These are phyloP conservation scores for Eulemur mongoz DNA, from an alignment of 2,797 vertebrate genomes.

Conservation along the genomic window DNA sequence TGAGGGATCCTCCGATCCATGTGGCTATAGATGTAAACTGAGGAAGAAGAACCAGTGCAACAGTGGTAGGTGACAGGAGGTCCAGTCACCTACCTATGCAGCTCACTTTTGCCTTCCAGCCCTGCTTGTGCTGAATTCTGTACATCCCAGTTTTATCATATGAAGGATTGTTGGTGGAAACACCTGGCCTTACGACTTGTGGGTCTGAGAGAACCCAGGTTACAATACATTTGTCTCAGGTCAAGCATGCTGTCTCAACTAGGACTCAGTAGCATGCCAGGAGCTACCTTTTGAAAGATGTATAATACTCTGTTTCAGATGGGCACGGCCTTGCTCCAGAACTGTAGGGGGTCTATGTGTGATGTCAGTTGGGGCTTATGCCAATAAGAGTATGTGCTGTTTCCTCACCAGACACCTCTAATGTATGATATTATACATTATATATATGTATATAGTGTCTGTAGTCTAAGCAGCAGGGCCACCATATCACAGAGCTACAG, in stretches of 20 bases:
- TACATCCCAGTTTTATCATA: not conserved
- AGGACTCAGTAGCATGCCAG: not conserved
- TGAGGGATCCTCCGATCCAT: not conserved
- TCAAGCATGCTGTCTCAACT: not conserved
- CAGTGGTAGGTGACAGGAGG: not conserved
- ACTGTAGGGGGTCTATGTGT: not conserved
- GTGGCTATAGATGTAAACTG: not conserved
- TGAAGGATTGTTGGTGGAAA: not conserved
- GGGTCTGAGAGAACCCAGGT: not conserved
- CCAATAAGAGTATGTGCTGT: not conserved
- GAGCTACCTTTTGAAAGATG: not conserved
- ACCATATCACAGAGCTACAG: not conserved
- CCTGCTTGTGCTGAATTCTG: not conserved
- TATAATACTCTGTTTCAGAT: not conserved
- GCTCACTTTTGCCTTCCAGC: not conserved
- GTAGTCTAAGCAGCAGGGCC: not conserved
- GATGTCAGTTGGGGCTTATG: not conserved
- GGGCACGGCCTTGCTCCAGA: not conserved
- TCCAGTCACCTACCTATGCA: not conserved
- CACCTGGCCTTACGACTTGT: not conserved
- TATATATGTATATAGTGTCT: not conserved
- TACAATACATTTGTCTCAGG: not conserved
- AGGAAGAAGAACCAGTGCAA: not conserved
- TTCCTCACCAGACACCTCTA: not conserved
- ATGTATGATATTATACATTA: not conserved